Evolutionary conservation across 1,140 invertebrate species (phyloP).

Genomic region (Nylanderia fulva): DNA sequence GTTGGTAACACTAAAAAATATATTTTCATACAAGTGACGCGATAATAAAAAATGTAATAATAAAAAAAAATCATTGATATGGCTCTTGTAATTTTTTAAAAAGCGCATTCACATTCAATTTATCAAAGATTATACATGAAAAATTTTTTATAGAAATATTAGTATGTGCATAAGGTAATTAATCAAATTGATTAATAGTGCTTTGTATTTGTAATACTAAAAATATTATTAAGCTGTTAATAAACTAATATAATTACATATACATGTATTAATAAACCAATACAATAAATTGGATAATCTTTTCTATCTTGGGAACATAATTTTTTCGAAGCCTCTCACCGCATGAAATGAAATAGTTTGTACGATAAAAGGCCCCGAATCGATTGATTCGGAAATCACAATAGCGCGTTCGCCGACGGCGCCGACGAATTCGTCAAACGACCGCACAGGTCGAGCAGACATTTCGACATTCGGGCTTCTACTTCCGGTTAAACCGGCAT

Average conservation of each 20-base stretch:
- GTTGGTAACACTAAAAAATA: conserved; percentile 33
- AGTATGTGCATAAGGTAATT: neutral
- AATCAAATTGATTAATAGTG: neutral
- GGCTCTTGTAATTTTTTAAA: conserved; percentile 9
- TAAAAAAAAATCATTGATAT: conserved; percentile 34
- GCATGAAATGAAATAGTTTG: conserved; percentile 23
- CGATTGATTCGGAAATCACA: conserved; percentile 34
- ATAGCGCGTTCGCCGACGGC: conserved; percentile 15
- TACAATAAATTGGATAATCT: neutral
- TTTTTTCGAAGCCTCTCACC: neutral
- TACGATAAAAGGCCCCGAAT: neutral
- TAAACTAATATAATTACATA: neutral
- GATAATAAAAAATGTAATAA: conserved; percentile 38
- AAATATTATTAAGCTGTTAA: neutral
- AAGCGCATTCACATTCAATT: conserved; percentile 11
- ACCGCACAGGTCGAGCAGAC: conserved; percentile 2
- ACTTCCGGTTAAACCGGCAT: conserved; percentile 7
- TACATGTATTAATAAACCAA: neutral
- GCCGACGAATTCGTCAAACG: neutral
- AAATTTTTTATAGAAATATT: neutral
- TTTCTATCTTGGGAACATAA: neutral
- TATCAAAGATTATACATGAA: neutral
- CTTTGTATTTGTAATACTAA: neutral
- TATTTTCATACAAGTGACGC: conserved; percentile 36
- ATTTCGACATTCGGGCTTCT: conserved; percentile 46